Conservation (phyloP, 1,140 invertebrate genomes). For the Papilio polyxenes region DNA sequence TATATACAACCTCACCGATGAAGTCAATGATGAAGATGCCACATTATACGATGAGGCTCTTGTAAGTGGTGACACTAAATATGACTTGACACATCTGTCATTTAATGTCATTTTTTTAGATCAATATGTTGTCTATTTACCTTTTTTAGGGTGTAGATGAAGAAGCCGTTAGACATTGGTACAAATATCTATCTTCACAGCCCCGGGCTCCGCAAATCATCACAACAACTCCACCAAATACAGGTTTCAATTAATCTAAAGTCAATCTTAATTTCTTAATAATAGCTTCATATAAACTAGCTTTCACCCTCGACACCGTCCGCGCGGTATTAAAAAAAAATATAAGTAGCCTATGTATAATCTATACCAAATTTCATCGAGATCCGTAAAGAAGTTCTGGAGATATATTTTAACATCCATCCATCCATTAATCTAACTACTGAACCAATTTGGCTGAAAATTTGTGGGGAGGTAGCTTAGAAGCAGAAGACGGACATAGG, state of each 20-base stretch:
- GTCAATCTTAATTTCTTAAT: too few relatives aligned
- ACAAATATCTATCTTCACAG: conserved; percentile 86
- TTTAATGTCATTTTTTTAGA: neutral
- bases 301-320: too few relatives aligned
- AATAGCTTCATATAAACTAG: neutral
- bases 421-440: too few relatives aligned
- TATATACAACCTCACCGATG: conserved; percentile 90
- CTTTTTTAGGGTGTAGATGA: conserved; percentile 85
- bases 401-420: too few relatives aligned
- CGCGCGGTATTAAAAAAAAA: too few relatives aligned
- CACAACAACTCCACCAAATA: conserved; percentile 71
- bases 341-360: too few relatives aligned
- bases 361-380: too few relatives aligned
- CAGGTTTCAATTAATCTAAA: conserved; percentile 43
- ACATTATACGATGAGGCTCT: conserved; percentile 85
- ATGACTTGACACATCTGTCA: neutral
- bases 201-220: conserved; percentile 88
- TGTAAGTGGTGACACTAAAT: conserved; percentile 79
- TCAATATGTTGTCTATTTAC: neutral
- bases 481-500: too few relatives aligned
- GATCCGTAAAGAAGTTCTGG: too few relatives aligned
- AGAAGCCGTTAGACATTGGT: conserved; percentile 86
- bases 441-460: too few relatives aligned
- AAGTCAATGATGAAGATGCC: conserved; percentile 67
- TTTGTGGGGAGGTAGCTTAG: too few relatives aligned